These are phyloP conservation scores for Nemurella pictetii DNA, from an alignment of 2,888 invertebrate genomes.

Conservation along the genomic window DNA sequence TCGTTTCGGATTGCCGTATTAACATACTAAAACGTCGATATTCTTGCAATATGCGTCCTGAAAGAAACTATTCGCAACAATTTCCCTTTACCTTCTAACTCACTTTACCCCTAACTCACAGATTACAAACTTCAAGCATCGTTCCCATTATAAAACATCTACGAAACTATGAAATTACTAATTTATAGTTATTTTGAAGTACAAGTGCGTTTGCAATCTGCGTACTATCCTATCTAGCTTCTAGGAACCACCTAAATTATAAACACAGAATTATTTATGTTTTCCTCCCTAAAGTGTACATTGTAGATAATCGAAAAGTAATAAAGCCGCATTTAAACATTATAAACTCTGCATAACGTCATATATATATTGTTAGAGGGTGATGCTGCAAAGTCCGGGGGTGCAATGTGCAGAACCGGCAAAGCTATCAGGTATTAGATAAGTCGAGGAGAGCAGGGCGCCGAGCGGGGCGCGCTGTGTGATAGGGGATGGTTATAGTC, in stretches of 20 bases:
- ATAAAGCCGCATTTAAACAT: background rate
- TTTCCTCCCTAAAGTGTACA: background rate
- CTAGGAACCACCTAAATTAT: background rate
- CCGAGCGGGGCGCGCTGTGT: constrained; percentile 6
- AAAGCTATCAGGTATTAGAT: constrained; percentile 32
- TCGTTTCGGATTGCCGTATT: background rate
- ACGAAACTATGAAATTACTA: too few species aligned
- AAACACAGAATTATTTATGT: background rate
- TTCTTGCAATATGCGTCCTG: background rate
- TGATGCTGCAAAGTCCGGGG: constrained; percentile 7
- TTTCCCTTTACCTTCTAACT: too few species aligned
- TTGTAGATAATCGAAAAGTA: background rate
- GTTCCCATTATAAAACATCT: too few species aligned
- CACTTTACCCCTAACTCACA: too few species aligned
- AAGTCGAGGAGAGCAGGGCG: constrained; percentile 17
- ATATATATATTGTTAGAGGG: constrained; percentile 26
- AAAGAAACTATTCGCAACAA: background rate
- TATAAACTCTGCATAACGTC: background rate
- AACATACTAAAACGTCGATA: background rate
- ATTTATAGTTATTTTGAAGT: too few species aligned
- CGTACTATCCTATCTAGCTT: background rate
- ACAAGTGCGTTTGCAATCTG: background rate
- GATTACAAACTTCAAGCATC: too few species aligned
- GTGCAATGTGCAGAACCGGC: constrained; percentile 34
- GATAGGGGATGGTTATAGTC: constrained; percentile 32